phyloP scores from a whole-genome alignment of 2,888 invertebrate genomes.

The Oscheius myriophilus region DNA sequence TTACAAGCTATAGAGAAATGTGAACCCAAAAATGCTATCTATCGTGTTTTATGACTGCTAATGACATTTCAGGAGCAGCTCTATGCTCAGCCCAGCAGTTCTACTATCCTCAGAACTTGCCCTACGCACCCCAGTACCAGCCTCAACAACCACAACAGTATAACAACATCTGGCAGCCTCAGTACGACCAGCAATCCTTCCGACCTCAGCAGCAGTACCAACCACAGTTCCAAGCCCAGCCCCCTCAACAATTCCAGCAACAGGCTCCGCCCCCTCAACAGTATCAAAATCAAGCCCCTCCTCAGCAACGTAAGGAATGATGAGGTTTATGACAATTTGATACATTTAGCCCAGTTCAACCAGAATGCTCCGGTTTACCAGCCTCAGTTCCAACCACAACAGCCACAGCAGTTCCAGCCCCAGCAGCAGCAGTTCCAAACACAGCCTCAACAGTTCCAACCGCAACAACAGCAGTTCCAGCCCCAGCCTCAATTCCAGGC shows the following conservation, averaged over 20 bases:
- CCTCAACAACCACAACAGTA: constrained; percentile 28
- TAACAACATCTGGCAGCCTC: constrained; percentile 5
- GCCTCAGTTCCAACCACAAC: not conserved
- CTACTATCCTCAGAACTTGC: constrained; percentile 13
- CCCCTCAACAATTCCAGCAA: constrained; percentile 3
- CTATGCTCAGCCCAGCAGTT: constrained; percentile 33
- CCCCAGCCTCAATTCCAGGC: constrained; percentile 27
- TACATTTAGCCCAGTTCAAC: not conserved
- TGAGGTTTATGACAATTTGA: not conserved
- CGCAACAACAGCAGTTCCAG: constrained; percentile 46
- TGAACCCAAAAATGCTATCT: too few species aligned
- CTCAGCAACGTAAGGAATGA: constrained; percentile 9
- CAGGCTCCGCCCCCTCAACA: constrained; percentile 26
- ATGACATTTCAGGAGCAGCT: constrained; percentile 24
- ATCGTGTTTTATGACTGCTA: constrained; percentile 18
- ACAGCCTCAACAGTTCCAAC: constrained; percentile 34
- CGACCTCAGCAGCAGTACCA: too few species aligned
- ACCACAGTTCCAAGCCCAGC: not conserved
- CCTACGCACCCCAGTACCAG: constrained; percentile 32
- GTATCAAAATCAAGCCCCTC: constrained; percentile 9
- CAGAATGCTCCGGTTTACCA: not conserved
- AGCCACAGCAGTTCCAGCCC: constrained; percentile 16
- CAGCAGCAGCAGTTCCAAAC: constrained; percentile 35
- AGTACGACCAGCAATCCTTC: constrained; percentile 2
- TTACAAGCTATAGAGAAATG: too few species aligned